phyloP scores from a whole-genome alignment of 2,113 vertebrate genomes.

The Chaetodon trifascialis region DNA sequence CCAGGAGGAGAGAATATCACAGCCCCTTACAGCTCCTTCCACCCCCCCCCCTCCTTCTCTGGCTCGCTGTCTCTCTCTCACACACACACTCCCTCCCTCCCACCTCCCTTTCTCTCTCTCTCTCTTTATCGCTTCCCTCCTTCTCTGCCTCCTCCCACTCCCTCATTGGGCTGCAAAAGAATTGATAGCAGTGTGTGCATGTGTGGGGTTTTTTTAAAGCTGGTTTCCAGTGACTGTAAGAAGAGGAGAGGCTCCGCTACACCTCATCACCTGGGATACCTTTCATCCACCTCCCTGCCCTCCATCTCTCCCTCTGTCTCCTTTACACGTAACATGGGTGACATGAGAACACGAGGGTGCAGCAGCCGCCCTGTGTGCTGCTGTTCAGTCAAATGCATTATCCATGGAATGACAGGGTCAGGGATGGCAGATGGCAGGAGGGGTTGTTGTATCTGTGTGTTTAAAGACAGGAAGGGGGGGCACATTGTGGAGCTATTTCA shows the following conservation, averaged over 20 bases:
- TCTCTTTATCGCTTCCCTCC: conserved; percentile 71
- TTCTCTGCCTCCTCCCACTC: conserved; percentile 76
- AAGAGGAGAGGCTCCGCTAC: conserved; percentile 65
- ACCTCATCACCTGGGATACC: conserved; percentile 80
- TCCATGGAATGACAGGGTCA: conserved; percentile 73
- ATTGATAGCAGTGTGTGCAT: conserved; percentile 65
- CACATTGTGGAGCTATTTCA: conserved; percentile 41
- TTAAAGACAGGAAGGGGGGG: background rate
- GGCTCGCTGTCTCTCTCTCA: conserved; percentile 46
- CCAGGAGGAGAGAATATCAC: conserved; percentile 78
- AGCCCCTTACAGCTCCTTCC: conserved; percentile 72
- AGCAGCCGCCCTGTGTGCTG: conserved; percentile 42
- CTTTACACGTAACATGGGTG: conserved; percentile 64
- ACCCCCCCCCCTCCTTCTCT: conserved; percentile 66
- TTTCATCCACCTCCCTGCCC: conserved; percentile 58
- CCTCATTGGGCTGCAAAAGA: conserved; percentile 79
- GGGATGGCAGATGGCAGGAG: conserved; percentile 70
- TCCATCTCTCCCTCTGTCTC: conserved; percentile 24
- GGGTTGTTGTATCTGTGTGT: conserved; percentile 41
- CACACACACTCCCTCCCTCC: conserved; percentile 46
- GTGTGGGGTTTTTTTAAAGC: conserved; percentile 30
- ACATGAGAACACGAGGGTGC: conserved; percentile 65
- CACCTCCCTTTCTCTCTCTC: conserved; percentile 57
- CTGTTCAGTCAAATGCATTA: conserved; percentile 76
- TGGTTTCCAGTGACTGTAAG: conserved; percentile 77